Evolutionary conservation across 2,888 invertebrate genomes (phyloP), one percentile per base, ranked within the genome.

Genomic region (Drosophila picticornis): DNA sequence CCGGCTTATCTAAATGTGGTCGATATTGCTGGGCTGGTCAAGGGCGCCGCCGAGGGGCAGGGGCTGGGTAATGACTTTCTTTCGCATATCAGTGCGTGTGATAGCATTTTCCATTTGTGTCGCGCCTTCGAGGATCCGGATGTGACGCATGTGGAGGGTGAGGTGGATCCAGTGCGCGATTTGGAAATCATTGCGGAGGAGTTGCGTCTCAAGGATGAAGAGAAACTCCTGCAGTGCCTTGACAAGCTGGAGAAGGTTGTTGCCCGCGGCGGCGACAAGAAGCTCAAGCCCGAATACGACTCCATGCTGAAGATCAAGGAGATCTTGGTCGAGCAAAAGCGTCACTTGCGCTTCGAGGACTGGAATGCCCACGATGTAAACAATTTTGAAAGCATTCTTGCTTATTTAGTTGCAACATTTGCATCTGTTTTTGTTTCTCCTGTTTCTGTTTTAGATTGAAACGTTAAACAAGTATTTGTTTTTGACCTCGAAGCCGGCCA

Each of bases 11-110:
- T 99, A 78, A 99, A 98, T 93, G 97, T 99, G 38, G 98, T 98
- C 36, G 99, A 99, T 93, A 99, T 99, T 89, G 99, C 99, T 63
- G 99, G 99, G 13, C 94, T 99, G 79, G 99, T 99, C 43, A 98
- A 98, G 91, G 99, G 99, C 36, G 99, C 99, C 3, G 97, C 98
- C 5, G 99, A 99, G 93, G 99, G 99, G 0, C 90, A 88, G 66
- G 91, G 99, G 2, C 94, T 99, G 65, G 99, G 99, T 90, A 99
- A 99, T 93, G 99, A 98, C 74, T 99, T 99, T 94, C 95, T 99
- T 53, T 99, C 99, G 7, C 99, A 99, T 94, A 99, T 99, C 91
- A 97, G 97, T 93, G 99, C 99, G 22, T 99, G 99, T 93, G 99
- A 99, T 94, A 98, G 99, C 48, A 96, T 99, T 88, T 99, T 99